Conservation (phyloP, 1,140 invertebrate species). For the Aphis gossypii region DNA sequence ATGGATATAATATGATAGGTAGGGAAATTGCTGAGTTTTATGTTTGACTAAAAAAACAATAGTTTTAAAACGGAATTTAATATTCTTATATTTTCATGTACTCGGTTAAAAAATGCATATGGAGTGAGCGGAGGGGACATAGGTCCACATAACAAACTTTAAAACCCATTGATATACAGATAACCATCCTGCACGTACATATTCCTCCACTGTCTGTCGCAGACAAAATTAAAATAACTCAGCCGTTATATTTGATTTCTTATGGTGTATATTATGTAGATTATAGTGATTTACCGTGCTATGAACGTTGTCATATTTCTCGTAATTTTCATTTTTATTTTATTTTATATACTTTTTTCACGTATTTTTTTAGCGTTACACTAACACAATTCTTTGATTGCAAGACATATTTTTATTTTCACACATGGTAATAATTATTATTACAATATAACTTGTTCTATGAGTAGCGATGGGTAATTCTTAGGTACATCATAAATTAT, state of each 20-base stretch:
- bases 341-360: background rate
- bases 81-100: background rate
- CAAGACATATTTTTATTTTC: background rate
- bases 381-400: background rate
- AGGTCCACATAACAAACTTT: background rate
- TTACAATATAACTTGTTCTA: background rate
- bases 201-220: background rate
- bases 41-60: background rate
- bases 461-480: background rate
- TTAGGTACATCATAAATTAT: background rate
- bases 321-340: background rate
- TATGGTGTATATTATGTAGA: background rate
- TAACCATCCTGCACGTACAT: background rate
- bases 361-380: background rate
- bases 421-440: background rate
- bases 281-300: background rate
- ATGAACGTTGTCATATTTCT: background rate
- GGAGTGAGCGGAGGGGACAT: no score
- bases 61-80: background rate
- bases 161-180: background rate
- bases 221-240: background rate
- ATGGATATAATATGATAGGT: no score
- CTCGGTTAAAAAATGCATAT: background rate
- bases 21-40: background rate
- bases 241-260: background rate